Percentiles rank a stretch among this genome's conserved stretches.
These are phyloP conservation scores for Corbicula japonica DNA, from an alignment of 2,888 invertebrate species.

Conservation along the genomic window DNA sequence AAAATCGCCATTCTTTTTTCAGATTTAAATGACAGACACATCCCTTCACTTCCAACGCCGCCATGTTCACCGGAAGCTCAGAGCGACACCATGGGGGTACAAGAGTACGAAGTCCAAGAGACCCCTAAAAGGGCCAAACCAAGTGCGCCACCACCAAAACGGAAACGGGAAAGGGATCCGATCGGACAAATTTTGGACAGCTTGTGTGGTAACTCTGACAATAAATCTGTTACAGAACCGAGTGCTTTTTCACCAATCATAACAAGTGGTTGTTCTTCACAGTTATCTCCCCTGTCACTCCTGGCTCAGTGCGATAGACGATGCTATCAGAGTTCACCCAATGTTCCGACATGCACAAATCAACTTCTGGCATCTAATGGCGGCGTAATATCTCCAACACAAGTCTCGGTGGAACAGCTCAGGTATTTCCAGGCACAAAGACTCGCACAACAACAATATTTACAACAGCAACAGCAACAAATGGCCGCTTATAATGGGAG, in stretches of 20 bases:
- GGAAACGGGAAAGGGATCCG: conserved; percentile 62
- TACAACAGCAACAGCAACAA: conserved; percentile 44
- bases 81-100: not conserved
- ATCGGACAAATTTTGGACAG: conserved; percentile 71
- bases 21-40: too few species aligned
- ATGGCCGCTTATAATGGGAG: conserved; percentile 14
- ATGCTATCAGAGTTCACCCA: conserved; percentile 55
- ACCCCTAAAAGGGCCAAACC: conserved; percentile 30
- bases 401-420: conserved; percentile 43
- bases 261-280: conserved; percentile 42
- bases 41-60: conserved; percentile 44
- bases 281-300: conserved; percentile 57
- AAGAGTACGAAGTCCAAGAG: not conserved
- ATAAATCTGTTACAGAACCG: conserved; percentile 18
- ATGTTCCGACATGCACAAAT: conserved; percentile 15
- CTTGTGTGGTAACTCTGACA: conserved; percentile 55
- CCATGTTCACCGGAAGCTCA: conserved; percentile 44
- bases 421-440: conserved; percentile 55
- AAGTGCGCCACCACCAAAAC: conserved; percentile 1
- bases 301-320: conserved; percentile 60
- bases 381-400: conserved; percentile 19
- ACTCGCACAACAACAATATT: conserved; percentile 40
- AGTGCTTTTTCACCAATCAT: conserved; percentile 63
- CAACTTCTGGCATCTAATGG: not conserved
- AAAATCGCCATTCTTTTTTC: too few species aligned